Evolutionary conservation across 2,113 vertebrate genomes (phyloP).

Genomic region (Chroicocephalus ridibundus): DNA sequence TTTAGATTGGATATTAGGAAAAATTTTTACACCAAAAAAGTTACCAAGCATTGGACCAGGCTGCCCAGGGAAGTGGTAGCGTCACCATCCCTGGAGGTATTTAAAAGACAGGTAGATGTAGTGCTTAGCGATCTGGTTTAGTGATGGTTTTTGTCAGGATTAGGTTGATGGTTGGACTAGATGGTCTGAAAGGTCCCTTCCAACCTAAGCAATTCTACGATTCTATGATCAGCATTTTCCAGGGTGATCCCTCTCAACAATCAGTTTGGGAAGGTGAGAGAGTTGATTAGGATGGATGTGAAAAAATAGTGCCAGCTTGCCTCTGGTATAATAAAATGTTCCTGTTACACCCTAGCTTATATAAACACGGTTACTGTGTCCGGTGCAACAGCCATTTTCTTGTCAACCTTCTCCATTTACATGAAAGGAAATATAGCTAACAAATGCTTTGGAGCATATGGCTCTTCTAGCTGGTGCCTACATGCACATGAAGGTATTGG

Average conservation of each 20-base stretch:
- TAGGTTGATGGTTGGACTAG: too few species aligned
- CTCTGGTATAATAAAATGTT: background rate
- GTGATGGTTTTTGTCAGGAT: too few species aligned
- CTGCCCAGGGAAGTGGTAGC: too few species aligned
- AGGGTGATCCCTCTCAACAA: background rate
- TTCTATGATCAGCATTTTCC: background rate
- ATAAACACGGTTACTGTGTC: background rate
- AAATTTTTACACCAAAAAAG: too few species aligned
- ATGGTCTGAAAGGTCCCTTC: too few species aligned
- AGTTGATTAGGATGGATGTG: background rate
- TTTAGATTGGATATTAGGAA: too few species aligned
- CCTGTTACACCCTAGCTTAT: background rate
- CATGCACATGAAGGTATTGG: background rate
- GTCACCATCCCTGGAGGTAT: too few species aligned
- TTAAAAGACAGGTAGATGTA: too few species aligned
- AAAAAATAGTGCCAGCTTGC: background rate
- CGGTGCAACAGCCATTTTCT: background rate
- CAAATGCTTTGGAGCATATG: background rate
- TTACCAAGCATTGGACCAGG: too few species aligned
- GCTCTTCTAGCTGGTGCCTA: background rate
- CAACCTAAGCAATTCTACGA: too few species aligned
- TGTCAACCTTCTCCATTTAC: background rate
- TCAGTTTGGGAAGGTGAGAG: background rate
- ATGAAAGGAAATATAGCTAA: background rate
- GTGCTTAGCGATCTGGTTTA: too few species aligned